Evolutionary conservation across 1,140 invertebrate species (phyloP).

Genomic region (Drosophila arizonae): DNA sequence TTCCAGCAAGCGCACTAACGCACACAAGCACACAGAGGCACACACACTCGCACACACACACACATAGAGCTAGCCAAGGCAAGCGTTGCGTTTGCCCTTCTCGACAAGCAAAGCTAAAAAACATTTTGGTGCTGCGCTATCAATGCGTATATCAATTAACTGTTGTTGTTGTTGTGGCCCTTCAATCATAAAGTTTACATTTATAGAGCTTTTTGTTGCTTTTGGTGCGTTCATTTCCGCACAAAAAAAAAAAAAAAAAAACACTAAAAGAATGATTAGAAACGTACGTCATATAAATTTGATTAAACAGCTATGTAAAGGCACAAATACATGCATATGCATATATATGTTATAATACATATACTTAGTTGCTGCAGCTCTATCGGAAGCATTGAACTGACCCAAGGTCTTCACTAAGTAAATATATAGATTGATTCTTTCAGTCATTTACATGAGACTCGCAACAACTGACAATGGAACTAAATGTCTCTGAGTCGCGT

Average conservation of each 20-base stretch:
- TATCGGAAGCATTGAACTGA: conserved; percentile 40
- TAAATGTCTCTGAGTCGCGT: conserved; percentile 12
- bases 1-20: conserved; percentile 37
- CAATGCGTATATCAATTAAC: conserved; percentile 74
- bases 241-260: conserved; percentile 33
- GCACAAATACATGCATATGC: background rate
- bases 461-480: conserved; percentile 33
- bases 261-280: conserved; percentile 37
- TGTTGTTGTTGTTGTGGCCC: conserved; percentile 55
- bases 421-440: conserved; percentile 12
- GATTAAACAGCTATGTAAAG: conserved; percentile 28
- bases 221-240: conserved; percentile 65
- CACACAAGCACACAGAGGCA: conserved; percentile 9
- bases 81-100: conserved; percentile 44
- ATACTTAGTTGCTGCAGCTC: conserved; percentile 13
- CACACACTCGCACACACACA: conserved; percentile 2
- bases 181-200: conserved; percentile 63
- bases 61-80: conserved; percentile 17
- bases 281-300: conserved; percentile 14
- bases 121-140: conserved; percentile 47
- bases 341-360: background rate
- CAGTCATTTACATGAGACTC: conserved; percentile 17
- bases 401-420: conserved; percentile 26
- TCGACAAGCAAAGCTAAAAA: conserved; percentile 28
- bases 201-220: conserved; percentile 37